Conservation (phyloP, 1,140 invertebrate genomes). For the Bicyclus anynana region DNA sequence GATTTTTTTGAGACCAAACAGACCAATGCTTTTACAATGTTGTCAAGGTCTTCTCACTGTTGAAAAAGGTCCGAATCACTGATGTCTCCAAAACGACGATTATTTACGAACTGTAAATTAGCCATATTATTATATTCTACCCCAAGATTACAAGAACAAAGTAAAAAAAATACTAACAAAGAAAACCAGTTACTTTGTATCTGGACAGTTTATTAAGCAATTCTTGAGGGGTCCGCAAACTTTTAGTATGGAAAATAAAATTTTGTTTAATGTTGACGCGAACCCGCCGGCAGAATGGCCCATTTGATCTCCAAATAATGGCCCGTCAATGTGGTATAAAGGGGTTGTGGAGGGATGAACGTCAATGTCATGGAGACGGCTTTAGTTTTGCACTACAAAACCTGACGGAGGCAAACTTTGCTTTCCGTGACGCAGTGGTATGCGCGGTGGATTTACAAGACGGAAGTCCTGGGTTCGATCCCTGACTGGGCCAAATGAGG, state of each 20-base stretch:
- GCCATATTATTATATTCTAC: not conserved
- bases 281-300: constrained; percentile 39
- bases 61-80: no score
- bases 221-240: constrained; percentile 24
- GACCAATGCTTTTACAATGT: no score
- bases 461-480: no score
- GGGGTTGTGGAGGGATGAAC: constrained; percentile 14
- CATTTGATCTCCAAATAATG: constrained; percentile 59
- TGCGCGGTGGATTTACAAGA: no score
- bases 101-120: no score
- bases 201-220: constrained; percentile 21
- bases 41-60: no score
- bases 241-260: constrained; percentile 58
- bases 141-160: not conserved
- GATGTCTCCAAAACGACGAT: no score
- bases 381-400: not conserved
- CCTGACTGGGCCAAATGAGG: no score
- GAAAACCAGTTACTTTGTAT: constrained; percentile 19
- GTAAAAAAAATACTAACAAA: constrained; percentile 19
- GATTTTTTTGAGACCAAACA: no score
- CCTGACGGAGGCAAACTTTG: no score
- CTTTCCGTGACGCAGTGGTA: no score
- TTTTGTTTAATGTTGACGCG: constrained; percentile 54
- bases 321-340: constrained; percentile 44
- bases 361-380: not conserved